Evolutionary conservation across 2,888 invertebrate genomes (phyloP).

Genomic region (Brenthis daphne): DNA sequence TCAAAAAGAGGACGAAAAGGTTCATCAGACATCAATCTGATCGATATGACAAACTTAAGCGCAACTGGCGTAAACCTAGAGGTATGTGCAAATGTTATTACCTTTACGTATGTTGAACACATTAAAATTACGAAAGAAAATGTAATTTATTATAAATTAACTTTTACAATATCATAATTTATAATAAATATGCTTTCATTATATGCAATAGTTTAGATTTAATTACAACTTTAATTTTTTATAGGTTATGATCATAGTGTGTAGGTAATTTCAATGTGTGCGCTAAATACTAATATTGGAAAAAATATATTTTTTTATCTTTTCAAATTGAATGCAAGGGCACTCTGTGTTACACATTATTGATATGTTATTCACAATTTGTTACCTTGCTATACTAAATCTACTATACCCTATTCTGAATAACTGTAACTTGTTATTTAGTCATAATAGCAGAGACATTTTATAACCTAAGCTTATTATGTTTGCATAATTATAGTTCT

Average conservation of each 20-base stretch:
- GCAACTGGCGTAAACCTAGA: constrained; percentile 99
- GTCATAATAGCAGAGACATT: constrained; percentile 73
- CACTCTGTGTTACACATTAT: constrained; percentile 75
- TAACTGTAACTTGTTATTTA: constrained; percentile 53
- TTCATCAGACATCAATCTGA: constrained; percentile 99
- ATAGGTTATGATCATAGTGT: constrained; percentile 32
- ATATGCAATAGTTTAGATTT: background rate
- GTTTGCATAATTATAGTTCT: background rate
- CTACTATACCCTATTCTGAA: constrained; percentile 71
- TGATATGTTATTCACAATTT: constrained; percentile 76
- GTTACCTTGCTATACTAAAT: constrained; percentile 74
- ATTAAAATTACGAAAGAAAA: background rate
- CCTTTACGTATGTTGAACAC: background rate
- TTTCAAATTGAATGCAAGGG: constrained; percentile 59
- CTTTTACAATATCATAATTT: background rate
- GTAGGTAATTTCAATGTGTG: constrained; percentile 7
- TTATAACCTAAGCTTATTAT: background rate
- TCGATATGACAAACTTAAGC: constrained; percentile 97
- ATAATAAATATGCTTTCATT: background rate
- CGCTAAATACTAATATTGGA: background rate
- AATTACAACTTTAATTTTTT: background rate
- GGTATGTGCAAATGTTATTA: constrained; percentile 67
- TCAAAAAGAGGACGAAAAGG: constrained; percentile 99
- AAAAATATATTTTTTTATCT: background rate
- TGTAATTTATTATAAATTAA: background rate